A percentile compares a stretch with the other conserved stretches of the same genome.
These are phyloP conservation scores for Nomada ruficornis DNA, from an alignment of 2,888 invertebrate genomes.

Conservation along the genomic window DNA sequence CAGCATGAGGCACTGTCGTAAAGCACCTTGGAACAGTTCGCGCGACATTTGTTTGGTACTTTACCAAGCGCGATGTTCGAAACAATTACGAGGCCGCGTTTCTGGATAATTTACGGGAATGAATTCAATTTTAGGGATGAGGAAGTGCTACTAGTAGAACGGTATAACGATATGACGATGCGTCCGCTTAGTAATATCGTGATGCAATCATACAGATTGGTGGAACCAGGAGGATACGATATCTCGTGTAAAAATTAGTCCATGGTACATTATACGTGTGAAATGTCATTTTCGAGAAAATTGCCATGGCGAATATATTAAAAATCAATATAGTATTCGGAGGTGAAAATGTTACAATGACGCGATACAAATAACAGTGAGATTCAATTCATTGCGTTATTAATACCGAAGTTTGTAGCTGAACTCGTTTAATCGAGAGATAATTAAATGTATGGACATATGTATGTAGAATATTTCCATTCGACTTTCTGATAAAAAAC, in stretches of 20 bases:
- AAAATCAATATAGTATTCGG: background rate
- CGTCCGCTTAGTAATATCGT: background rate
- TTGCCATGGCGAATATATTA: background rate
- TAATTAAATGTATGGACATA: background rate
- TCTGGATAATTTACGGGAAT: background rate
- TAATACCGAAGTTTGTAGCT: background rate
- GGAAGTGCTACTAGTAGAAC: conserved; percentile 5
- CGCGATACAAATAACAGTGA: background rate
- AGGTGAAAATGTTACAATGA: background rate
- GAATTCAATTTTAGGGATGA: background rate
- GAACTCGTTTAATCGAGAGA: background rate
- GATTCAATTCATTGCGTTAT: background rate
- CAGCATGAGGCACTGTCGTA: background rate
- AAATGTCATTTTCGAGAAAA: background rate
- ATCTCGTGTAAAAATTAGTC: background rate
- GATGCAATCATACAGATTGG: background rate
- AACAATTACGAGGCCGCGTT: conserved; percentile 21
- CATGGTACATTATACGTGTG: background rate
- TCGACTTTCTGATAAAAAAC: too few species aligned
- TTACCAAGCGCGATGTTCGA: background rate
- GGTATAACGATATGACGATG: background rate
- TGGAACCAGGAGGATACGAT: background rate
- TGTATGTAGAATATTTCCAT: too few species aligned
- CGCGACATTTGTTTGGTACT: conserved; percentile 12
- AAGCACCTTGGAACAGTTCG: conserved; percentile 7